Evolutionary conservation across 2,888 invertebrate species (phyloP), one percentile per base, ranked within the genome.

Genomic region (Amphimallon solstitiale): DNA sequence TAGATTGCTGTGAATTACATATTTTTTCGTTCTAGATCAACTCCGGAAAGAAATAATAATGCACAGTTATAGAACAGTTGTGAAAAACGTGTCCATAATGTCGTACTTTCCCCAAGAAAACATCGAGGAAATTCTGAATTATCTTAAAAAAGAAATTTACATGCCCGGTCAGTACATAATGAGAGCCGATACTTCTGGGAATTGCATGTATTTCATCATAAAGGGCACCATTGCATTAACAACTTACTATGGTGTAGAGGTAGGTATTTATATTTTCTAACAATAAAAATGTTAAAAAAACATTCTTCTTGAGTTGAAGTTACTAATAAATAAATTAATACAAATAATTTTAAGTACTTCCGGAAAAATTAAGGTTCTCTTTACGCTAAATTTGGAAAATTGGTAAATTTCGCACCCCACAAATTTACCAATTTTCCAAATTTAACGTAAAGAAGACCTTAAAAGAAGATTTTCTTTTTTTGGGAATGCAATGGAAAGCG

Each of bases 81-180:
- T 62, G 35, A 35, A 35, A 6, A 62, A 62, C 37, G 34, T 48
- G 12, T 21, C 61, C 12, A 49, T 62, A 21, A 48, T 62, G 38
- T 35, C 61, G 12, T 48, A 52, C 29, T 63, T 63, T 34, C 45
- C 63, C 10, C 23, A 34, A 17, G 63, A 34, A 15, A 63, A 14
- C 34, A 52, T 63, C 34, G 45, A 54, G 10, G 1, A 10, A 1
- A 54, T 63, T 43, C 12, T 63, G 19, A 52, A 29, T 7, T 45
- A 52, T 29, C 12, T 63, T 1, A 10, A 43, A 3, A 38, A 23
- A n/a, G 63, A 63, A 17, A 52, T 54, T 14, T 43, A 34, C 51
- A 63, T 54, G 63, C 63, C 63, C 3, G 54, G 54, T n/a, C 52
- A 63, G 10, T 52, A 52, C 29, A 19, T 63, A 1, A 63, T 43